Percentiles rank a stretch among this genome's conserved stretches.
These are phyloP conservation scores for Polypterus senegalus DNA, from an alignment of 2,113 vertebrate genomes.

Conservation along the genomic window DNA sequence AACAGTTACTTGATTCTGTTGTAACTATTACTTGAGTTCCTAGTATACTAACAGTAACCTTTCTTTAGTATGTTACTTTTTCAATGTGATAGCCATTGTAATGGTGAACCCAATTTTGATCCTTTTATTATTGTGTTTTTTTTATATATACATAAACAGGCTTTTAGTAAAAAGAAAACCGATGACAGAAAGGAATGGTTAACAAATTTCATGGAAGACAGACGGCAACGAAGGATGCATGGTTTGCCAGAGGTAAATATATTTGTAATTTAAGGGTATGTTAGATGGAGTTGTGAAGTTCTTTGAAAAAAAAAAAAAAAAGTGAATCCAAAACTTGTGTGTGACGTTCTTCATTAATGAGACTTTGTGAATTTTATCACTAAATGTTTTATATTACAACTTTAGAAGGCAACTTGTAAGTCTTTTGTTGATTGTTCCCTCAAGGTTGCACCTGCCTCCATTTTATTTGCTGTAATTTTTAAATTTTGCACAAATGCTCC, in stretches of 20 bases:
- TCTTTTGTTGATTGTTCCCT: too few species aligned
- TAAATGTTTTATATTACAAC: too few species aligned
- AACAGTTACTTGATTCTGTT: too few species aligned
- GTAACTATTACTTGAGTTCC: too few species aligned
- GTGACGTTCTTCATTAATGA: too few species aligned
- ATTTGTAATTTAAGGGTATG: background rate
- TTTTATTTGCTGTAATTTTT: too few species aligned
- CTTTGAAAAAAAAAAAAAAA: background rate
- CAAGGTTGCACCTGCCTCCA: too few species aligned
- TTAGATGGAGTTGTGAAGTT: background rate
- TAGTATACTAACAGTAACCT: background rate
- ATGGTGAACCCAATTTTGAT: background rate
- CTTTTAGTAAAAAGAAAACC: conserved; percentile 97
- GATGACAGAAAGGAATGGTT: conserved; percentile 97
- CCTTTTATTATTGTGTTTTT: background rate
- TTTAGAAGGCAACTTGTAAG: too few species aligned
- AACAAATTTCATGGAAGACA: conserved; percentile 97
- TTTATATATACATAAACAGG: conserved; percentile 42
- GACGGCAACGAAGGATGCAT: conserved; percentile 84
- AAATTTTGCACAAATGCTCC: too few species aligned
- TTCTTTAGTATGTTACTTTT: background rate
- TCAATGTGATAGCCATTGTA: background rate
- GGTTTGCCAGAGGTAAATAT: conserved; percentile 81
- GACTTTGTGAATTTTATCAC: too few species aligned
- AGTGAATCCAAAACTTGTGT: too few species aligned